These are phyloP conservation scores for Lycia hirtaria DNA, from an alignment of 2,888 invertebrate genomes.

Conservation along the genomic window DNA sequence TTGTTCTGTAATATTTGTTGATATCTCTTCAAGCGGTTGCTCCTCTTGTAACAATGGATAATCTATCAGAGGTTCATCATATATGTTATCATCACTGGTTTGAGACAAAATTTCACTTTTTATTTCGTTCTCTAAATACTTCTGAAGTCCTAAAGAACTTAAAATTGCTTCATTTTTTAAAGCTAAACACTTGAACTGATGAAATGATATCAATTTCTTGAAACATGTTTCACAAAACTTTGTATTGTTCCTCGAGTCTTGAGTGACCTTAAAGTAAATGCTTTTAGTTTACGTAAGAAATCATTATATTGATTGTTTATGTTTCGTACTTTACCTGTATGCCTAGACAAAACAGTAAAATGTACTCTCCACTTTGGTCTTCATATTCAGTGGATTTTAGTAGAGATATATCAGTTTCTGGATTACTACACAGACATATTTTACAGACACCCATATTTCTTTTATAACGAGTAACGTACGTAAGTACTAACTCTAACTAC, in stretches of 20 bases:
- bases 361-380: conserved; percentile 3
- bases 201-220: neutral
- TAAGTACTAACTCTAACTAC: too few relatives aligned
- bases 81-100: neutral
- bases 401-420: neutral
- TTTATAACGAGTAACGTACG: neutral
- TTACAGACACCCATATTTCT: conserved; percentile 29
- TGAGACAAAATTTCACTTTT: neutral
- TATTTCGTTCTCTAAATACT: neutral
- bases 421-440: conserved; percentile 12
- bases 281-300: neutral
- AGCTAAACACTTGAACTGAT: conserved; percentile 1
- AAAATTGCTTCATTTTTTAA: neutral
- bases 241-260: neutral
- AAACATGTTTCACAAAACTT: neutral
- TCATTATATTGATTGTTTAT: neutral
- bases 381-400: neutral
- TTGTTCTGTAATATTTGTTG: neutral
- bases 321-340: neutral
- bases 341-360: conserved; percentile 18
- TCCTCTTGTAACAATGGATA: neutral
- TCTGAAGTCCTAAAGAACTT: neutral
- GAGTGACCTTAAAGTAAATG: neutral
- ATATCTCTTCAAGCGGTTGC: neutral
- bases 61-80: conserved; percentile 2